These are phyloP conservation scores for Nomada flava DNA, from an alignment of 2,888 invertebrate species.

Conservation along the genomic window DNA sequence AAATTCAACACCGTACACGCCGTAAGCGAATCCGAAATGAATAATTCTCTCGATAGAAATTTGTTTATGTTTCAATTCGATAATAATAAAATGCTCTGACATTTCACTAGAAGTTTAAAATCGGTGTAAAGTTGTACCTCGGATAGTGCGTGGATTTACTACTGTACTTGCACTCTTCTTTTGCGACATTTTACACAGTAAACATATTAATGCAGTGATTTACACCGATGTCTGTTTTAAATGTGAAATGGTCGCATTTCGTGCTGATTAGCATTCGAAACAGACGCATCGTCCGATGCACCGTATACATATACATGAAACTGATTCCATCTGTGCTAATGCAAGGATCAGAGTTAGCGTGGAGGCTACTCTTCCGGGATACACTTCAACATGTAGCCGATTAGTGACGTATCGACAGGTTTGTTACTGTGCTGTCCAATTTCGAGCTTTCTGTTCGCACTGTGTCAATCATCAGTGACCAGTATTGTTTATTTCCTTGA, in stretches of 20 bases:
- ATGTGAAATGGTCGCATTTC: background rate
- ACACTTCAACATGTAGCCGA: background rate
- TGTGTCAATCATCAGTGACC: background rate
- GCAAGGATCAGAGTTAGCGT: background rate
- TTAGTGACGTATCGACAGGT: conserved; percentile 24
- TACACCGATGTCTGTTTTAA: too few relatives aligned
- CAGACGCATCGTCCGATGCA: background rate
- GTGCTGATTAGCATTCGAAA: conserved; percentile 6
- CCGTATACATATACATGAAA: background rate
- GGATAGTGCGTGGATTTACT: too few relatives aligned
- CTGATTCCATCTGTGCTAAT: background rate
- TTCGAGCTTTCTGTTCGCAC: background rate
- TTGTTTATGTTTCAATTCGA: too few relatives aligned
- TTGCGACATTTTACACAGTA: too few relatives aligned
- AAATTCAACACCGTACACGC: too few relatives aligned
- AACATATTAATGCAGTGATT: too few relatives aligned
- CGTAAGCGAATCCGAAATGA: too few relatives aligned
- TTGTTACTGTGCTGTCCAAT: background rate
- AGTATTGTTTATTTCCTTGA: background rate
- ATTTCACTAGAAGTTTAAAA: too few relatives aligned
- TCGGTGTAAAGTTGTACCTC: too few relatives aligned
- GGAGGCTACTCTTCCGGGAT: background rate
- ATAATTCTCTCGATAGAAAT: too few relatives aligned
- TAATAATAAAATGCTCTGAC: too few relatives aligned
- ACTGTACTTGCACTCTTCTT: too few relatives aligned